Percentiles rank a stretch among this genome's conserved stretches.
These are phyloP conservation scores for Alsophila aescularia DNA, from an alignment of 2,888 invertebrate genomes.

Conservation along the genomic window DNA sequence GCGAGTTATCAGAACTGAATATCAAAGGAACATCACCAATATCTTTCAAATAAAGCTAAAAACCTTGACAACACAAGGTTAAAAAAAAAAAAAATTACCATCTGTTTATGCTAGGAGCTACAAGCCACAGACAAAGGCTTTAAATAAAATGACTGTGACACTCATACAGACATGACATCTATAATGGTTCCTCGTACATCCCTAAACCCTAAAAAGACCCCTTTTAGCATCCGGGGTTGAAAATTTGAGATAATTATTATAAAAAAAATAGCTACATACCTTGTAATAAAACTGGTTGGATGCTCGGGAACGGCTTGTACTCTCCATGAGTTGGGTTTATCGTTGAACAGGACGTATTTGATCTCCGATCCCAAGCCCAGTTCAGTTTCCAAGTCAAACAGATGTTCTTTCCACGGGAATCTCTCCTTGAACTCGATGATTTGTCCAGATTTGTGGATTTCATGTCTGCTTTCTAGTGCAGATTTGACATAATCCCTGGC, in stretches of 20 bases:
- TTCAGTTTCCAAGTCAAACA: conserved; percentile 92
- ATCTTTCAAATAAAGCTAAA: too few species aligned
- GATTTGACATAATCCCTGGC: conserved; percentile 90
- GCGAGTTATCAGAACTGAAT: too few species aligned
- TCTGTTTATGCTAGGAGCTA: too few species aligned
- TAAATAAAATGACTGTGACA: too few species aligned
- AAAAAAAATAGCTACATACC: conserved; percentile 67
- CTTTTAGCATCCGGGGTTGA: too few species aligned
- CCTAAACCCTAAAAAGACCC: too few species aligned
- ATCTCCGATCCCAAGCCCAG: conserved; percentile 85
- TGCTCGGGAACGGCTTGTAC: conserved; percentile 92
- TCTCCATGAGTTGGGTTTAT: conserved; percentile 88
- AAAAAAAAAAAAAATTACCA: too few species aligned
- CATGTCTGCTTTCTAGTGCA: conserved; percentile 84
- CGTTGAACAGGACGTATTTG: conserved; percentile 90
- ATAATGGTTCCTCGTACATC: too few species aligned
- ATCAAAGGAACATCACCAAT: too few species aligned
- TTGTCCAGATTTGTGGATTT: conserved; percentile 90
- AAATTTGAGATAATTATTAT: not conserved
- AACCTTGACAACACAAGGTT: too few species aligned
- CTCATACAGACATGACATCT: too few species aligned
- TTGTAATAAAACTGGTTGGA: conserved; percentile 88
- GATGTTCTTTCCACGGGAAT: conserved; percentile 96
- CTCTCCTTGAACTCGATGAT: conserved; percentile 89
- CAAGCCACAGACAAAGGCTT: too few species aligned